Base-by-base conservation (phyloP, 2,888 invertebrate genomes). In the Odontomyia ornata region DNA sequence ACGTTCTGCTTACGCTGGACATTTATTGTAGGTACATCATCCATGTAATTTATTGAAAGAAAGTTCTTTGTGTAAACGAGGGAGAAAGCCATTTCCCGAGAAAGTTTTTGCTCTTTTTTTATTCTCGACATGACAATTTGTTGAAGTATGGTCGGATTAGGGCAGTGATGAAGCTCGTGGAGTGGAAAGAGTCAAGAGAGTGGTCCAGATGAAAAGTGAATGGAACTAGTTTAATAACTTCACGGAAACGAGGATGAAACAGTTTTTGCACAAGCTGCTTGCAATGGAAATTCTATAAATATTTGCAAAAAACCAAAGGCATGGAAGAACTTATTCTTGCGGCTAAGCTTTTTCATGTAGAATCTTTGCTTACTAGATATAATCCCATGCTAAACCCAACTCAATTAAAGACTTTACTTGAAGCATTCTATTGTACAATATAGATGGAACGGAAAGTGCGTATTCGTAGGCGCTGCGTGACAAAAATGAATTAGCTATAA, bases 1-100 rank as follows among this genome's bases (percentile, higher is more conserved):
- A 79, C 77, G 79, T 79, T 77, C 76, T 76, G 79, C 76, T 79
- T 79, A 77, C 77, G 77, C 77, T 73, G 62, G 77, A 79, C 75
- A 76, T 79, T 79, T 77, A 76, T 79, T 77, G 77, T 76, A 76
- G 73, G 73, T 76, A 76, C 76, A 76, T 76, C 76, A 76, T 76
- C 76, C 76, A 36, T 67, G 65, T 76, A 76, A 76, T 76, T 76
- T 76, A 76, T 76, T 76, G 76, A 65, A 76, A 67, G 75, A 75
- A 64, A 75, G 57, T 75, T 73, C 60, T 73, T 60, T 57, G 57
- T 60, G 60, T 23, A 57, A 57, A 21, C 73, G 57, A 57, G 57
- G 36, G 52, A 52, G 56, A 73, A 73, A 73, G 73, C 57, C 60
- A 73, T 73, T 36, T 57, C 73, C 13, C 23, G 60, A 21, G 57